A percentile compares a stretch with the other conserved stretches of the same genome.
Evolutionary conservation across 2,113 vertebrate genomes (phyloP).

Genomic region (Grammomys surdaster): DNA sequence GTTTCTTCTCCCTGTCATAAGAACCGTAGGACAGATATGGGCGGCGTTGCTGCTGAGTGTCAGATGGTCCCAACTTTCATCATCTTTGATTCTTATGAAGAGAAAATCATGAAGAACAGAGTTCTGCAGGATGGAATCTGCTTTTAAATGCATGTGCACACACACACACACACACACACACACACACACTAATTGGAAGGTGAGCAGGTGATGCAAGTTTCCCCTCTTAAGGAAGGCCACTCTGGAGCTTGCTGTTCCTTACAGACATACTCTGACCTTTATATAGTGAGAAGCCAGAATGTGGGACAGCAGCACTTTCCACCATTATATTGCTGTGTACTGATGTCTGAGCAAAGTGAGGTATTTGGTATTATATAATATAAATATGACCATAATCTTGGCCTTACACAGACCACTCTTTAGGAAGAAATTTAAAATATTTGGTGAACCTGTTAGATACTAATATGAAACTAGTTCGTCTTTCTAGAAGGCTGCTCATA

Average conservation of each 20-base stretch:
- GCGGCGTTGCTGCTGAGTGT: not conserved
- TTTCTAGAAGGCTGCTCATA: not conserved
- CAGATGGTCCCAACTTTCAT: not conserved
- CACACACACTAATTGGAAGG: not conserved
- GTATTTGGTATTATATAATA: conserved; percentile 3
- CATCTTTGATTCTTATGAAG: not conserved
- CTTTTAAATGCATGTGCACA: not conserved
- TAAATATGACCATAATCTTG: conserved; percentile 13
- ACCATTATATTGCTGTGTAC: not conserved
- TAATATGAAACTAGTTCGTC: not conserved
- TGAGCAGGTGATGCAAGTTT: not conserved
- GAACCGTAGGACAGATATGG: not conserved
- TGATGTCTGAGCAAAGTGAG: conserved; percentile 1
- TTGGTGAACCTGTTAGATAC: not conserved
- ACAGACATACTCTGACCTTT: not conserved
- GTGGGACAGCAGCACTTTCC: not conserved
- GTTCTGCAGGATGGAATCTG: not conserved
- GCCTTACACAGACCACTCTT: not conserved
- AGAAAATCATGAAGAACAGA: not conserved
- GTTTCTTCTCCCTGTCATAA: not conserved
- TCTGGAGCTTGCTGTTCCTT: not conserved
- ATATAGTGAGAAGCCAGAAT: not conserved
- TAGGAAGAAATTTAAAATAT: conserved; percentile 10
- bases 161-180: not conserved
- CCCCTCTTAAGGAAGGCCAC: not conserved